Evolutionary conservation across 1,140 invertebrate species (phyloP).

Genomic region (Drosophila malerkotliana): DNA sequence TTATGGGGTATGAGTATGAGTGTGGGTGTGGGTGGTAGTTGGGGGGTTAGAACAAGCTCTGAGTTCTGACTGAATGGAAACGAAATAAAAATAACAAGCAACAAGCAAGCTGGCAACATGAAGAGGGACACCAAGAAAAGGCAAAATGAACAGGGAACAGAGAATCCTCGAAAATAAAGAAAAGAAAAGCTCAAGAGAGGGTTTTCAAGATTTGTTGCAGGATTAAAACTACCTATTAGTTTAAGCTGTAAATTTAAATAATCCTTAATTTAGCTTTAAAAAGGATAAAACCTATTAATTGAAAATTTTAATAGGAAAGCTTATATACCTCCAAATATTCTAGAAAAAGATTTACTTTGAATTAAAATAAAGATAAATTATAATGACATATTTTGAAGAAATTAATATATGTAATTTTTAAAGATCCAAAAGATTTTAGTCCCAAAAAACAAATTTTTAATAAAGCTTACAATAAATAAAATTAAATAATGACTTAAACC

Average conservation of each 20-base stretch:
- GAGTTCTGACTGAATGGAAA: slow-evolving; percentile 66
- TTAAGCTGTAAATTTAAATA: not conserved
- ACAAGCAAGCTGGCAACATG: slow-evolving; percentile 39
- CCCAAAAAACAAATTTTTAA: too few relatives aligned
- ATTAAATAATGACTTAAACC: too few relatives aligned
- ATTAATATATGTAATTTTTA: too few relatives aligned
- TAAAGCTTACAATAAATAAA: too few relatives aligned
- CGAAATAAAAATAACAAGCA: slow-evolving; percentile 66
- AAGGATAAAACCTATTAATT: too few relatives aligned
- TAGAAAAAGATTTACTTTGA: too few relatives aligned
- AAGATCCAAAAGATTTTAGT: too few relatives aligned
- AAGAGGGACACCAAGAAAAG: slow-evolving; percentile 43
- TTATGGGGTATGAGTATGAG: not conserved
- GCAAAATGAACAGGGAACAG: slow-evolving; percentile 49
- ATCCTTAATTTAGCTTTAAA: too few relatives aligned
- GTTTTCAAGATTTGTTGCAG: not conserved
- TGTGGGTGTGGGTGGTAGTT: slow-evolving; percentile 12
- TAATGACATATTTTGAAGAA: too few relatives aligned
- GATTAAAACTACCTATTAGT: slow-evolving; percentile 13
- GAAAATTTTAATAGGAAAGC: too few relatives aligned
- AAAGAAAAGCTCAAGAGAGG: slow-evolving; percentile 10
- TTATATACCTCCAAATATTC: too few relatives aligned
- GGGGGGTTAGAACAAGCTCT: slow-evolving; percentile 32
- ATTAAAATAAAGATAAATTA: too few relatives aligned
- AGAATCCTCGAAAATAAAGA: slow-evolving; percentile 31